phyloP scores from a whole-genome alignment of 2,888 invertebrate genomes.

The Galerucella nymphaeae region DNA sequence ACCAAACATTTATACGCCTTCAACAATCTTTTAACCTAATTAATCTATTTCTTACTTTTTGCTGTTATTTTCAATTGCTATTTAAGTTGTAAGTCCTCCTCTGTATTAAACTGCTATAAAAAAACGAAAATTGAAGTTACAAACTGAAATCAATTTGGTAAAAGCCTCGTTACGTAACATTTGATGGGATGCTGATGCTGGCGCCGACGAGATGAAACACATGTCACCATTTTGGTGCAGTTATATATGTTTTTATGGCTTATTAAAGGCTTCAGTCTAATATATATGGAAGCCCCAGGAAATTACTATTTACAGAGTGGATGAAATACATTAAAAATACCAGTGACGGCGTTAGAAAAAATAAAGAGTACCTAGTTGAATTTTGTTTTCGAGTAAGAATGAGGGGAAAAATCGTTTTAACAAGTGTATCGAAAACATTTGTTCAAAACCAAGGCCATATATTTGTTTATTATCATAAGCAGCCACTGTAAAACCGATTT shows the following conservation, averaged over 20 bases:
- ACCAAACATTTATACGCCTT: too few relatives aligned
- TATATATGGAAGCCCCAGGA: neutral
- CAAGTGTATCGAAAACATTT: too few relatives aligned
- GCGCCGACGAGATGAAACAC: neutral
- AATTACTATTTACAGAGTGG: neutral
- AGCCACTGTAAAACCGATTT: too few relatives aligned
- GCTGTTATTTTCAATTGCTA: too few relatives aligned
- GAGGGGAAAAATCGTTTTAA: too few relatives aligned
- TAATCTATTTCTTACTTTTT: too few relatives aligned
- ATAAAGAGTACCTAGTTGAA: too few relatives aligned
- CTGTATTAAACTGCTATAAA: neutral
- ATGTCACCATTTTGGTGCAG: neutral
- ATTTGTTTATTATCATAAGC: too few relatives aligned
- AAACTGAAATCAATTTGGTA: conserved; percentile 11
- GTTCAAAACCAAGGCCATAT: too few relatives aligned
- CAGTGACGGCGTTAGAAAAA: too few relatives aligned
- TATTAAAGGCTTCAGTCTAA: neutral
- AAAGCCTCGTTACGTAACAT: neutral
- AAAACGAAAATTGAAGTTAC: neutral
- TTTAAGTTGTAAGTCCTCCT: neutral
- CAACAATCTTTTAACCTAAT: too few relatives aligned
- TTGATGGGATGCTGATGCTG: conserved; percentile 4
- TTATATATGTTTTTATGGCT: neutral
- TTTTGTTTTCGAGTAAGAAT: too few relatives aligned
- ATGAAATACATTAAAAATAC: neutral